Conservation (phyloP, 2,888 invertebrate genomes). For the Epistrophe eligans region DNA sequence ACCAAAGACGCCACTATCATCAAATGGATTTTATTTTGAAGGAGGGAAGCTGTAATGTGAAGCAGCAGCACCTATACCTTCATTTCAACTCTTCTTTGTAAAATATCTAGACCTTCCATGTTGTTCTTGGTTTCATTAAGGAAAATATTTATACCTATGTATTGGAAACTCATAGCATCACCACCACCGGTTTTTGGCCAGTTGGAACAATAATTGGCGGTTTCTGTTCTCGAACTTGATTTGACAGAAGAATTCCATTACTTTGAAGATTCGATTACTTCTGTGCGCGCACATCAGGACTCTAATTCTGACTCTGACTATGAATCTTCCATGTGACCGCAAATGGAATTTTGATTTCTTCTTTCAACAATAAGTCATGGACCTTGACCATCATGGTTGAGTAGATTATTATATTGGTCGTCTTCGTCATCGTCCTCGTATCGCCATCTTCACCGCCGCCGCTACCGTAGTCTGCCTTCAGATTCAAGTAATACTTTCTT, state of each 20-base stretch:
- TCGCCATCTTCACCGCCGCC: neutral
- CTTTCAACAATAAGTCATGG: slow-evolving; percentile 51
- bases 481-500: slow-evolving; percentile 52
- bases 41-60: neutral
- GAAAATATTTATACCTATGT: slow-evolving; percentile 39
- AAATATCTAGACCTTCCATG: slow-evolving; percentile 17
- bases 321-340: slow-evolving; percentile 57
- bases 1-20: slow-evolving; percentile 45
- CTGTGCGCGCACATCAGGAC: slow-evolving; percentile 27
- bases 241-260: slow-evolving; percentile 74
- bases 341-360: slow-evolving; percentile 68
- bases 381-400: slow-evolving; percentile 63
- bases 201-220: slow-evolving; percentile 63
- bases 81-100: neutral
- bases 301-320: neutral
- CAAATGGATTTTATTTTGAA: slow-evolving; percentile 53
- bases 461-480: neutral
- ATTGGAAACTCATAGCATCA: neutral
- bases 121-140: slow-evolving; percentile 60
- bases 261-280: slow-evolving; percentile 71
- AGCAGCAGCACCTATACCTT: neutral
- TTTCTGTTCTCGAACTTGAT: slow-evolving; percentile 47
- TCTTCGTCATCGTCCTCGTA: neutral
- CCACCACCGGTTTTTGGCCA: slow-evolving; percentile 17
- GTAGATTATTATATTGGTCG: slow-evolving; percentile 2